Evolutionary conservation across 2,888 invertebrate species (phyloP), one percentile per base, ranked within the genome.

Genomic region (Geotrupes spiniger): DNA sequence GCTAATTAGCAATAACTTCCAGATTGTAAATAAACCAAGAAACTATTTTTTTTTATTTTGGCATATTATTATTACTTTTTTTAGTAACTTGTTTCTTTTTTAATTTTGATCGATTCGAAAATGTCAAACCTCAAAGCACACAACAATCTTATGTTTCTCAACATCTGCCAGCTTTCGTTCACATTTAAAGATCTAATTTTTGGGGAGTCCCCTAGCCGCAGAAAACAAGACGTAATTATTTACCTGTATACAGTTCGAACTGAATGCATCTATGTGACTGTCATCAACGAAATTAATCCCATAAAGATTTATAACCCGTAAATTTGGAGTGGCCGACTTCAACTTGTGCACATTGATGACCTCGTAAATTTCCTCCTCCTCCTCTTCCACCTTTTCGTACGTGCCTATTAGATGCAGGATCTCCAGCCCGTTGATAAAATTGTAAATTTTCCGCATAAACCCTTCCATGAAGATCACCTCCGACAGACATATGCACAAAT

Each of bases 401-500:
- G 96, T 97, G 9, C 96, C 99, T 66, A 99, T 92, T 45, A 99
- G 81, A 75, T 99, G 99, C 43, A 99, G 78, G 45, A 95, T 91
- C 77, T 99, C 96, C 48, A 99, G 75, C 2, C 98, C 98, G 59
- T 98, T 98, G 66, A 99, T 95, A 67, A 98, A 99, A 72, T 98
- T 98, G 75, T 99, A 99, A 56, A 99, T 99, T 75, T 99, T 96
- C 58, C 99, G 77, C 94, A 99, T 97, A 72, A 99, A 99, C 9
- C 99, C 99, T 72, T 99, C 99, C 90, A 99, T 93, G 76, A 99
- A 99, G 74, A 99, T 99, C 56, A 99, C 97, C 74, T 99, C 99
- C 0, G 96, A 97, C 29, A 99, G 78, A 60, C 99, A 99, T 66
- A 99, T 92, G 53, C 73, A 73, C 16, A 73, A 52, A 72, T 95